phyloP scores from a whole-genome alignment of 2,113 vertebrate species.

The Peromyscus californicus region DNA sequence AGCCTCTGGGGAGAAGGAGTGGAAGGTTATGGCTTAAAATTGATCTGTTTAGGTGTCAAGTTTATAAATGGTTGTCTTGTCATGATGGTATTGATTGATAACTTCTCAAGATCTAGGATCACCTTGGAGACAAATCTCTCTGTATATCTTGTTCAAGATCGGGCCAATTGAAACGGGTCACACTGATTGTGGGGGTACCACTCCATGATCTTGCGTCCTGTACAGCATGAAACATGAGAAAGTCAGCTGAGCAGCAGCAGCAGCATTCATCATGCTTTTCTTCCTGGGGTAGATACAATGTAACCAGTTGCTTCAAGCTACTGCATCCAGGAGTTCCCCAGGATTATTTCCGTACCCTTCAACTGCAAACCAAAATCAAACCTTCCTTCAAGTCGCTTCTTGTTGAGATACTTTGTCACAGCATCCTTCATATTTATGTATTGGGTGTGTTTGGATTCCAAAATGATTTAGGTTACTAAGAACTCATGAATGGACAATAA shows the following conservation, averaged over 20 bases:
- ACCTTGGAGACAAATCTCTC: background rate
- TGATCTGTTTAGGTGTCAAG: background rate
- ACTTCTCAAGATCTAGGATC: background rate
- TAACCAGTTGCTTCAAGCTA: background rate
- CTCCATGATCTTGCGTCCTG: background rate
- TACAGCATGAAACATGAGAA: background rate
- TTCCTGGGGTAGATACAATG: background rate
- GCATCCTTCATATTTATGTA: background rate
- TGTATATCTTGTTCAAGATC: background rate
- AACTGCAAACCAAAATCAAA: background rate
- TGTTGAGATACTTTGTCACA: background rate
- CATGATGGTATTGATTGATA: background rate
- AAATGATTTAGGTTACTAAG: slow-evolving; percentile 27
- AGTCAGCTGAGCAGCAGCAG: background rate
- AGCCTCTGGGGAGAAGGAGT: background rate
- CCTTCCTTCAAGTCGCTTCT: background rate
- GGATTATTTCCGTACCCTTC: background rate
- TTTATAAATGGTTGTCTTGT: background rate
- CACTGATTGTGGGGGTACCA: background rate
- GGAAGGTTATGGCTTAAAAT: no score
- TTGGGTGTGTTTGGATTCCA: background rate
- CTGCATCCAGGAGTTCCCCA: background rate
- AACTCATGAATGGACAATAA: background rate
- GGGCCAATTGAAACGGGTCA: background rate
- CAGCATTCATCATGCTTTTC: background rate